Base-by-base conservation (phyloP, 2,797 vertebrate genomes). In the Dendrocincla fuliginosa region DNA sequence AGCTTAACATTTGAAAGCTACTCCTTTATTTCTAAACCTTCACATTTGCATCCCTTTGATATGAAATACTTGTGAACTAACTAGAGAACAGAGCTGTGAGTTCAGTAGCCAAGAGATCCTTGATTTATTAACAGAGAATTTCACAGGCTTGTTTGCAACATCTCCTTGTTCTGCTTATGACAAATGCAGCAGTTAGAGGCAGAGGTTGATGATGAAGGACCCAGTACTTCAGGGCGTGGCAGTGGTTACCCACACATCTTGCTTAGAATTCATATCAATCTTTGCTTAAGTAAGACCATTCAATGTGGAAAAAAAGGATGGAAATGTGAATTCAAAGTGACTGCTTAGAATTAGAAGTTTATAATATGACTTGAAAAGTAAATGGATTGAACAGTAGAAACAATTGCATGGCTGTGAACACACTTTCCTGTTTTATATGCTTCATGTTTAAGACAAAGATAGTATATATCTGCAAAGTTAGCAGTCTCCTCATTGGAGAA, bases 11-110 rank as follows among this genome's bases (percentile, higher is more conserved):
- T 79, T 87, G 85, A 84, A 94, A 96, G 65, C 63, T 83, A 88
- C 25, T 86, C 23, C 71, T 95, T 82, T 87, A 74, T 95, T 96
- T 93, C 86, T 90, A 93, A 85, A 87, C 61, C 70, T 95, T 81
- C 90, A 80, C 50, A 94, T 92, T 88, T 93, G 68, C 89, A 92
- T 94, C 28, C 23, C 87, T 96, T 96, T 96, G 84, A 94, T 91
- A 74, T 71, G 44, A 84, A 80, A 85, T 93, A 87, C 93, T 94
- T 97, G 84, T 96, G 92, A 97, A 95, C 80, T 93, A 96, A 87
- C 91, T 94, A 96, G 95, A 89, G 87, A 96, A 77, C 65, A 95
- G 78, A 92, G 42, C 83, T 90, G 39, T 90, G 84, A 88, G 76
- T 85, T 95, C 83, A 76, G 65, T 91, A 97, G 83, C 85, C 85